phyloP scores from a whole-genome alignment of 2,888 invertebrate genomes.

The Oeneis ivallda region DNA sequence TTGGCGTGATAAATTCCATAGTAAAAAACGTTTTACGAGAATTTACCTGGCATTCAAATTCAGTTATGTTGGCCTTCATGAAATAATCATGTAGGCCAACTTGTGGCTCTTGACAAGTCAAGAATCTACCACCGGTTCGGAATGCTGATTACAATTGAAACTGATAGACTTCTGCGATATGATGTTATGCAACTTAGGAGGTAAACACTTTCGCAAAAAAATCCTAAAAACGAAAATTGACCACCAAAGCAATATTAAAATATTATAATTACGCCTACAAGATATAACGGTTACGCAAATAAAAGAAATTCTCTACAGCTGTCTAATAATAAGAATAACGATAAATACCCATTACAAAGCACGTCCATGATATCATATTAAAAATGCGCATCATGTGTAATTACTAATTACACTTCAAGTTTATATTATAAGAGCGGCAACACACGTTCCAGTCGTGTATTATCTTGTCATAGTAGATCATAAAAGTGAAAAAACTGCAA shows the following conservation, averaged over 20 bases:
- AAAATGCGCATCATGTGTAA: constrained; percentile 9
- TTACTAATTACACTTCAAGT: constrained; percentile 3
- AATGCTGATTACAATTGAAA: too few relatives aligned
- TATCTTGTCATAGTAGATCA: not conserved
- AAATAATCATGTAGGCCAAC: too few relatives aligned
- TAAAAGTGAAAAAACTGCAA: not conserved
- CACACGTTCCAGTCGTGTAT: not conserved
- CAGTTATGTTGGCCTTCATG: too few relatives aligned
- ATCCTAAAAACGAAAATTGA: too few relatives aligned
- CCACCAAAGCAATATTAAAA: not conserved
- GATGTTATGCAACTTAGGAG: too few relatives aligned
- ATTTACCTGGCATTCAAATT: too few relatives aligned
- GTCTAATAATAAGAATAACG: constrained; percentile 1
- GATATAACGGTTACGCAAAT: constrained; percentile 6
- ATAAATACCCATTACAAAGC: constrained; percentile 3
- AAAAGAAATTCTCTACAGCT: constrained; percentile 1
- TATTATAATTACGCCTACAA: not conserved
- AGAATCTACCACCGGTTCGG: too few relatives aligned
- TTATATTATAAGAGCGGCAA: not conserved
- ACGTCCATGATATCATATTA: constrained; percentile 18
- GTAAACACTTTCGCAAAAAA: too few relatives aligned
- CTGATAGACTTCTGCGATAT: too few relatives aligned
- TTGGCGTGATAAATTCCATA: too few relatives aligned
- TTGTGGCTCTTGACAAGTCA: too few relatives aligned
- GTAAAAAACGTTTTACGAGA: too few relatives aligned